Evolutionary conservation across 2,797 vertebrate species (phyloP).

Genomic region (Champsocephalus gunnari): DNA sequence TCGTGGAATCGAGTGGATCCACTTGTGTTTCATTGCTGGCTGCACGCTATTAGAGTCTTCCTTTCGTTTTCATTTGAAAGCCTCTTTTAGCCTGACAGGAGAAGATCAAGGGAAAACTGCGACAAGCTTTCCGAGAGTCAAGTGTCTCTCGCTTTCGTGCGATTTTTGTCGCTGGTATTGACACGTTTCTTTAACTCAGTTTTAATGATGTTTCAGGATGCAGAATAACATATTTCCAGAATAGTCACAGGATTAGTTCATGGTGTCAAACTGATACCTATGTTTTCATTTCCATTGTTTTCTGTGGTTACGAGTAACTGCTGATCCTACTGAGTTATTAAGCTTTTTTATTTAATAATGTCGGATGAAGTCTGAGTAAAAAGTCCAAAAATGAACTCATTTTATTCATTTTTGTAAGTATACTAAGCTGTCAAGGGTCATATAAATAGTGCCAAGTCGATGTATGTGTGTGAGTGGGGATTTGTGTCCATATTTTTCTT

Average conservation of each 20-base stretch:
- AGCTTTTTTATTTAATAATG: neutral
- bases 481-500: constrained; percentile 48
- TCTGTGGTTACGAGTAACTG: neutral
- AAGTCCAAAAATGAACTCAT: constrained; percentile 1
- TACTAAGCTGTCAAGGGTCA: constrained; percentile 43
- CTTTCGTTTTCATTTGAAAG: constrained; percentile 17
- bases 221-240: constrained; percentile 4
- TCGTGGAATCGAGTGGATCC: constrained; percentile 68
- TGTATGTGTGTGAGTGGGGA: constrained; percentile 24
- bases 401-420: constrained; percentile 38
- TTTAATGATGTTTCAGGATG: constrained; percentile 18
- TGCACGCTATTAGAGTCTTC: constrained; percentile 7
- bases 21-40: constrained; percentile 40
- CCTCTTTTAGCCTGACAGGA: constrained; percentile 21
- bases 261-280: neutral
- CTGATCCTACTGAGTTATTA: neutral
- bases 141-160: constrained; percentile 10
- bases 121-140: constrained; percentile 12
- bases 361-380: neutral
- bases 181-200: constrained; percentile 8
- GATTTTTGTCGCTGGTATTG: neutral
- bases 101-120: constrained; percentile 12
- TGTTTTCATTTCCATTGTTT: neutral
- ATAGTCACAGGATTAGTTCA: constrained; percentile 21
- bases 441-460: constrained; percentile 2